Base-by-base conservation (phyloP, 2,888 invertebrate species). In the Hirtodrosophila histrioides region DNA sequence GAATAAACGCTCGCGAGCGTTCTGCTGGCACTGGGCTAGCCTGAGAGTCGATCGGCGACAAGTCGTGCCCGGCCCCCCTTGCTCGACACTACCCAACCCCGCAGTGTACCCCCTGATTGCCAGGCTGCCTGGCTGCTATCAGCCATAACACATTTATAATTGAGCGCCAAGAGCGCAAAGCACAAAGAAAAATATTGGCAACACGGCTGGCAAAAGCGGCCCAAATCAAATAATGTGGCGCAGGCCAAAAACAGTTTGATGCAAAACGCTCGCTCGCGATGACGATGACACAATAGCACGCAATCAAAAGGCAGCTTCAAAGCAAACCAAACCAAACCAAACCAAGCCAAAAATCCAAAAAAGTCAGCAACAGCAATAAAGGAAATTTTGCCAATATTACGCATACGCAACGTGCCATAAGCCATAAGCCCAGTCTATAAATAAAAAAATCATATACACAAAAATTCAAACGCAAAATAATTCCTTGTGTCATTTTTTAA, bases 211-310 rank as follows among this genome's bases (percentile, higher is more conserved):
- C 66, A 56, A 62, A 70, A 63, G 64, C 77, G 69, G 66, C 74
- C 78, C 82, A 83, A 85, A 83, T 85, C 86, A 82, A 82, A 87
- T 82, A 87, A 66, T 78, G 69, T 70, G 60, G 62, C 69, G 67
- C 79, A 58, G 67, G 64, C 75, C 82, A 78, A 85, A 79, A 82
- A 78, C 83, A 84, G 84, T 84, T 84, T 83, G 75, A 79, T 83
- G 84, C 81, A 83, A 75, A 83, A 77, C 88, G 88, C 80, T 80
- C 86, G 84, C 68, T 75, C 80, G 84, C 84, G 74, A 70, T 72
- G 86, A 86, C 87, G 69, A 78, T 71, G 78, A 76, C 75, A 79
- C 75, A 85, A 87, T 86, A 84, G 73, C 64, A 62, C 63, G 68
- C 79, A 64, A 73, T 70, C 65, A 75, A 48, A 56, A 45, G 71